These are phyloP conservation scores for Orientallactaga sibirica DNA, from an alignment of 2,797 vertebrate genomes.

Conservation along the genomic window DNA sequence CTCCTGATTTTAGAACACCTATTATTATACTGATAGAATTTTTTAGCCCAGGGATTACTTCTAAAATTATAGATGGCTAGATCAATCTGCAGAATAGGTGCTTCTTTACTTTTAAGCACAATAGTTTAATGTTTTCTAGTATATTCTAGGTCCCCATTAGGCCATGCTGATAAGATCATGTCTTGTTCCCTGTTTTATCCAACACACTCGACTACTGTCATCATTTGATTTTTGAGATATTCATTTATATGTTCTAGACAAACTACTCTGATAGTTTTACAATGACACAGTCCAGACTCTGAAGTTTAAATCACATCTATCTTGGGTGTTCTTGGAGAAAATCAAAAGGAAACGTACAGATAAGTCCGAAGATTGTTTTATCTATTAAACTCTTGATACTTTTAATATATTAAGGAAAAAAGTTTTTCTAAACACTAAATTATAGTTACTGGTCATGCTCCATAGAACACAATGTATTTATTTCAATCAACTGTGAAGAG, in stretches of 20 bases:
- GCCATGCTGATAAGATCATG: background rate
- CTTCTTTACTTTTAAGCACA: background rate
- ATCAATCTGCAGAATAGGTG: background rate
- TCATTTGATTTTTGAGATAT: background rate
- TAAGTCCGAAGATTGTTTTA: background rate
- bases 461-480: background rate
- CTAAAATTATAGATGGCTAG: background rate
- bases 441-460: background rate
- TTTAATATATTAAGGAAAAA: constrained; percentile 48
- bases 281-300: background rate
- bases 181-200: background rate
- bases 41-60: constrained; percentile 10
- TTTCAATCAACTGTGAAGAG: background rate
- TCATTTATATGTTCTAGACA: constrained; percentile 37
- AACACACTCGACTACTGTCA: background rate
- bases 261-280: background rate
- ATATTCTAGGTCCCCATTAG: background rate
- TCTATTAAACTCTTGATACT: constrained; percentile 19
- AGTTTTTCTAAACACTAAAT: background rate
- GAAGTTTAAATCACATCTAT: constrained; percentile 38
- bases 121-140: constrained; percentile 37
- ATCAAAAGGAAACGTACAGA: background rate
- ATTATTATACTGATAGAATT: background rate
- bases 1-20: background rate
- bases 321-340: constrained; percentile 22